Evolutionary conservation across 2,888 invertebrate species (phyloP), one percentile per base, ranked within the genome.

Genomic region (Cryptocheilus praepositus): DNA sequence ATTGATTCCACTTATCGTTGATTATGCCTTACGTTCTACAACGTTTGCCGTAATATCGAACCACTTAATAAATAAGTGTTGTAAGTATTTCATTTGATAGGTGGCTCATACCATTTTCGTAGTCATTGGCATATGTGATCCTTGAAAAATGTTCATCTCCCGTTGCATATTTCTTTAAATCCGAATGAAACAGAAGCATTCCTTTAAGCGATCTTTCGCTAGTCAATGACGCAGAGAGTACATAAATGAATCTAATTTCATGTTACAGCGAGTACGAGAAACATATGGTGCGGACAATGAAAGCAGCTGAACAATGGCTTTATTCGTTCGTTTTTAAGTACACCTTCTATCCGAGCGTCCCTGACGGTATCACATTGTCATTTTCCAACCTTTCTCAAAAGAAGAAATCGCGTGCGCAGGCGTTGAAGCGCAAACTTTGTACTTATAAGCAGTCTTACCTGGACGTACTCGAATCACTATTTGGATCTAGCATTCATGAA

Each of bases 231-330:
- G n/a, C n/a, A n/a, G n/a, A n/a, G n/a, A n/a, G n/a, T n/a, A n/a
- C n/a, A n/a, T 54, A 36, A 13, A 55, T 2, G 11, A 2, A 16
- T 18, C 13, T 55, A 55, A 18, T 55, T 28, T 36, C 2, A 0
- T 18, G 2, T 59, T 53, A 2, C 16, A 68, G 62, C 4, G 58
- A 59, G 8, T 59, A n/a, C 16, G 82, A 80, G 4, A 60, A 67
- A 5, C 76, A 85, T 49, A 81, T 89, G 82, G 68, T 77, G 11
- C 68, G 71, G 49, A 75, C 85, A 0, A 28, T 83, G 15, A 64
- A 73, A 0, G 80, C 83, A 0, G 78, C 88, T 0, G 90, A 90
- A 74, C 77, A 85, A 46, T 90, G 90, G 89, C 28, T 90, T 0
- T 89, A 82, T 83, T 68, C 72, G 4, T 62, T 49, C 36, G 77